Evolutionary conservation across 2,888 invertebrate species (phyloP).

Genomic region (Allophyes oxyacanthae): DNA sequence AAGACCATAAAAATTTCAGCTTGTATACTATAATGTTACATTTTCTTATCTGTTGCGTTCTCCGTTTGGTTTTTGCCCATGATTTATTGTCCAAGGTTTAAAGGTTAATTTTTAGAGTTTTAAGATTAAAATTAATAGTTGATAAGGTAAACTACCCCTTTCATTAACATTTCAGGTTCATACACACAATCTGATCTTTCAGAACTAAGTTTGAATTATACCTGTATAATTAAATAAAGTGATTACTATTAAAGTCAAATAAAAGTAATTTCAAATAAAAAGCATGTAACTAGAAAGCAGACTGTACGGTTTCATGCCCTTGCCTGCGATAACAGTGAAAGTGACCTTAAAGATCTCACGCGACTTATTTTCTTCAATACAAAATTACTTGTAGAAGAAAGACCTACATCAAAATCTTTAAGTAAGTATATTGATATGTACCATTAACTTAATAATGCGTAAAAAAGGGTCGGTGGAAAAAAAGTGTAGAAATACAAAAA

Average conservation of each 20-base stretch:
- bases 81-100: too few relatives aligned
- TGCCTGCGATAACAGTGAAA: conserved; percentile 14
- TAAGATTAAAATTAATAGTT: conserved; percentile 13
- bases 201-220: conserved; percentile 8
- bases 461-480: conserved; percentile 1
- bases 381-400: conserved; percentile 14
- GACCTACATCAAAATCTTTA: conserved; percentile 3
- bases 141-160: not conserved
- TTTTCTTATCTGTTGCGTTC: too few relatives aligned
- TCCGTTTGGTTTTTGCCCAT: too few relatives aligned
- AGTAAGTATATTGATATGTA: conserved; percentile 18
- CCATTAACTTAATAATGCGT: conserved; percentile 17
- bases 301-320: conserved; percentile 15
- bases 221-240: conserved; percentile 24
- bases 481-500: conserved; percentile 7
- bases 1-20: too few relatives aligned
- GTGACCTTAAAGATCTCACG: conserved; percentile 13
- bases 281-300: conserved; percentile 3
- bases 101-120: not conserved
- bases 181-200: conserved; percentile 17
- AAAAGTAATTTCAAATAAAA: conserved; percentile 6
- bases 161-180: conserved; percentile 2
- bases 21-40: too few relatives aligned
- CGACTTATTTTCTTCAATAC: conserved; percentile 29
- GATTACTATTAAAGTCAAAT: conserved; percentile 4